phyloP scores from a whole-genome alignment of 2,888 invertebrate species.

The Diarsia dahlii region DNA sequence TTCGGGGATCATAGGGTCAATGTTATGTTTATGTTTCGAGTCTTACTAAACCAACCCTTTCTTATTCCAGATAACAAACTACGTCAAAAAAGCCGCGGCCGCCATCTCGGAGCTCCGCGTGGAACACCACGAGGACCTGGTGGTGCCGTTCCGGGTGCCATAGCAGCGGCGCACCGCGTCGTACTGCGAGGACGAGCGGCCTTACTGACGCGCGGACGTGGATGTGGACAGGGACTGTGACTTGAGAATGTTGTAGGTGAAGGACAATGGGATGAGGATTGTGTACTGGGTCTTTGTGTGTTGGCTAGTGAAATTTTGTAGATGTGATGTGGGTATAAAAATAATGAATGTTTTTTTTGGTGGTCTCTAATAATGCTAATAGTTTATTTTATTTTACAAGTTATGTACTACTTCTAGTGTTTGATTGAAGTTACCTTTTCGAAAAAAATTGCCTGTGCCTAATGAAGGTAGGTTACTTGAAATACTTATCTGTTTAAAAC shows the following conservation, averaged over 20 bases:
- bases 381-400: no score
- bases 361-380: no score
- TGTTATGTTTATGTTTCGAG: no score
- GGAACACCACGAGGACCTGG: conserved; percentile 97
- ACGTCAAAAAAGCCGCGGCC: conserved; percentile 92
- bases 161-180: conserved; percentile 80
- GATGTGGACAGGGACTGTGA: conserved; percentile 16
- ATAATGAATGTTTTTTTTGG: not conserved
- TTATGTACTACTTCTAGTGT: no score
- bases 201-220: conserved; percentile 57
- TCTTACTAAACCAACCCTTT: no score
- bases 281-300: not conserved
- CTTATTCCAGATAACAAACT: conserved; percentile 92
- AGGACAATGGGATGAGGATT: conserved; percentile 4
- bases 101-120: conserved; percentile 95
- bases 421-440: no score
- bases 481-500: not conserved
- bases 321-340: not conserved
- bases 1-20: no score
- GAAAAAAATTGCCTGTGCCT: no score
- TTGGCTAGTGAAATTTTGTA: not conserved
- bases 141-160: conserved; percentile 96
- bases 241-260: conserved; percentile 30
- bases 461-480: not conserved
- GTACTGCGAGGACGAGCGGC: conserved; percentile 65